Conservation (phyloP, 2,797 vertebrate genomes). For the Sparus aurata region DNA sequence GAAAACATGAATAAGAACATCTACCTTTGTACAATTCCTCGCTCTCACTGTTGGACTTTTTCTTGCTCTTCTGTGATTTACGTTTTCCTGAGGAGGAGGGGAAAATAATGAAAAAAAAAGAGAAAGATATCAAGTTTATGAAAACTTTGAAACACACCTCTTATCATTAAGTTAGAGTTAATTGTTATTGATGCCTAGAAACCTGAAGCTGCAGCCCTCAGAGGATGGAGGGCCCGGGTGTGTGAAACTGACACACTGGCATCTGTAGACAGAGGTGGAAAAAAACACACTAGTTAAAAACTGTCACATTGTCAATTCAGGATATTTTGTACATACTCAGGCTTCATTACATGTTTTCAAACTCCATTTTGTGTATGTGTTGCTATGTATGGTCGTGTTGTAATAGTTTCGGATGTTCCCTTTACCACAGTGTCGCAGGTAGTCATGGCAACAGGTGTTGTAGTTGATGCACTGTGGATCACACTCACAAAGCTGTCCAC, state of each 20-base stretch:
- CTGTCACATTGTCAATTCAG: neutral
- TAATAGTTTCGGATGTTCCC: neutral
- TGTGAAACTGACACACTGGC: neutral
- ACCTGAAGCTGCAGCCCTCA: constrained; percentile 43
- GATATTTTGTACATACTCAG: neutral
- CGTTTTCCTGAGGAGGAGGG: constrained; percentile 38
- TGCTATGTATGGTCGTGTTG: neutral
- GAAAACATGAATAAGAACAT: neutral
- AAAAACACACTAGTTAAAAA: neutral
- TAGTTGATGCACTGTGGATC: constrained; percentile 85
- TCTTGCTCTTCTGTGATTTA: constrained; percentile 32
- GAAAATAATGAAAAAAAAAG: neutral
- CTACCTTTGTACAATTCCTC: constrained; percentile 71
- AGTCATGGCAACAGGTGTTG: constrained; percentile 91
- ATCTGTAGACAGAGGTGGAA: constrained; percentile 35
- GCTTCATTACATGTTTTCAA: neutral
- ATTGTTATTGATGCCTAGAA: constrained; percentile 3
- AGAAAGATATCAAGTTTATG: neutral
- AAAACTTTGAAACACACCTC: no score
- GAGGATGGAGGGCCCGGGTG: neutral
- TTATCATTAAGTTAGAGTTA: neutral
- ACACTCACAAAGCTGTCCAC: constrained; percentile 90
- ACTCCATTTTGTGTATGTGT: neutral
- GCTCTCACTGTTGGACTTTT: constrained; percentile 69
- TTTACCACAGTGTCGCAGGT: constrained; percentile 80